A percentile compares a stretch with the other conserved stretches of the same genome.
These are phyloP conservation scores for Leptinotarsa tumamoca DNA, from an alignment of 2,888 invertebrate genomes.

Conservation along the genomic window DNA sequence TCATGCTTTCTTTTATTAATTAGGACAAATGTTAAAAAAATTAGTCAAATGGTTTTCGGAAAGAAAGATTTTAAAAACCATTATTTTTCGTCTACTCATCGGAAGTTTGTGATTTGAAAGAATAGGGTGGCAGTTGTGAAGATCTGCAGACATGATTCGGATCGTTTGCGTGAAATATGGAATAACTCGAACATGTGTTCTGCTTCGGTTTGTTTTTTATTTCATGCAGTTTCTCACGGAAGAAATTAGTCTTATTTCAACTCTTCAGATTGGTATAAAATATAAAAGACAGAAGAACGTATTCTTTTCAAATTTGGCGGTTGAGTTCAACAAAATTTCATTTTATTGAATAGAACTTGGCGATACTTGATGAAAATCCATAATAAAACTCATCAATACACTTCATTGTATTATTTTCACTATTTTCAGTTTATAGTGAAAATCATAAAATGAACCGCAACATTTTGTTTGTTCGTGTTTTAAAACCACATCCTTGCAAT, in stretches of 20 bases:
- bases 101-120: conserved; percentile 48
- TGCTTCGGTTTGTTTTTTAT: conserved; percentile 15
- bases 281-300: neutral
- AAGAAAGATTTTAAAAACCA: conserved; percentile 57
- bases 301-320: too few species aligned
- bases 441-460: too few species aligned
- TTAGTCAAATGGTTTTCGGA: conserved; percentile 55
- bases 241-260: conserved; percentile 30
- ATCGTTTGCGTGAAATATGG: conserved; percentile 46
- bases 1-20: conserved; percentile 22
- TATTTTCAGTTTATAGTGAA: too few species aligned
- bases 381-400: too few species aligned
- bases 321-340: too few species aligned
- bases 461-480: too few species aligned
- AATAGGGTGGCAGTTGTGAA: conserved; percentile 38
- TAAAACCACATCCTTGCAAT: too few species aligned
- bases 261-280: conserved; percentile 20
- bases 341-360: too few species aligned
- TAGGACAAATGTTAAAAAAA: conserved; percentile 32
- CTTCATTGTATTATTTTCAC: too few species aligned
- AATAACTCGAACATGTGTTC: conserved; percentile 43
- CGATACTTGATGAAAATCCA: too few species aligned
- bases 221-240: conserved; percentile 23
- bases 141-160: conserved; percentile 37
- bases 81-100: conserved; percentile 49